Evolutionary conservation across 2,888 invertebrate genomes (phyloP).

Genomic region (Ectemnius continuus): DNA sequence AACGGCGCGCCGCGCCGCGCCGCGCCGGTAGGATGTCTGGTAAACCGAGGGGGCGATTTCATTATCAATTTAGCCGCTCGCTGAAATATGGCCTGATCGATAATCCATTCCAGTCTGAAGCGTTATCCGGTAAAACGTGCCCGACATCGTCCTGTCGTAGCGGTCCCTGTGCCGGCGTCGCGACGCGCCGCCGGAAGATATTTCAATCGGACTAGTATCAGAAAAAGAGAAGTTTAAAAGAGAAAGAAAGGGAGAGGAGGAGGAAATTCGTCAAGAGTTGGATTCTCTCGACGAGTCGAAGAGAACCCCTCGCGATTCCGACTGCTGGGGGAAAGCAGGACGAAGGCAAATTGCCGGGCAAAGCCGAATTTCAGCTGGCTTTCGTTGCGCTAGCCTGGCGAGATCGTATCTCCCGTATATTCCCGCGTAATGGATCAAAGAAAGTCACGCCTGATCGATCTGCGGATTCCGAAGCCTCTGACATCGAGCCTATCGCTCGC

Average conservation of each 20-base stretch:
- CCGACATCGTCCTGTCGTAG: too few species aligned
- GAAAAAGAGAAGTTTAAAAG: neutral
- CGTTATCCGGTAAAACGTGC: constrained; percentile 37
- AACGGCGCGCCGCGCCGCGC: too few species aligned
- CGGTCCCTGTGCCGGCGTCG: too few species aligned
- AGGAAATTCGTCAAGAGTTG: neutral
- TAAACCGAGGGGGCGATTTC: constrained; percentile 51
- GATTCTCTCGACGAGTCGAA: too few species aligned
- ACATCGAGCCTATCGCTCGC: too few species aligned
- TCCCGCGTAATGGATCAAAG: constrained; percentile 5
- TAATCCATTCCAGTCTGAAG: constrained; percentile 63
- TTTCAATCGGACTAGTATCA: constrained; percentile 42
- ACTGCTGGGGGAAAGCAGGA: neutral
- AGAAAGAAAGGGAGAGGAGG: neutral
- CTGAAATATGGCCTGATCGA: constrained; percentile 63
- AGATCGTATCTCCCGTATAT: neutral
- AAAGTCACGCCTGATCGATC: neutral
- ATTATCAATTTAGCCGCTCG: constrained; percentile 62
- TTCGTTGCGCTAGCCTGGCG: neutral
- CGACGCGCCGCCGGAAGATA: constrained; percentile 30
- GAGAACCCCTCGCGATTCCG: too few species aligned
- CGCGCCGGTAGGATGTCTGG: constrained; percentile 19
- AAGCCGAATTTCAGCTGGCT: neutral
- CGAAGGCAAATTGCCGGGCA: neutral
- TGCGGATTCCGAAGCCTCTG: neutral